Conservation (phyloP, 2,797 vertebrate species). For the Sebastes hubbsi region DNA sequence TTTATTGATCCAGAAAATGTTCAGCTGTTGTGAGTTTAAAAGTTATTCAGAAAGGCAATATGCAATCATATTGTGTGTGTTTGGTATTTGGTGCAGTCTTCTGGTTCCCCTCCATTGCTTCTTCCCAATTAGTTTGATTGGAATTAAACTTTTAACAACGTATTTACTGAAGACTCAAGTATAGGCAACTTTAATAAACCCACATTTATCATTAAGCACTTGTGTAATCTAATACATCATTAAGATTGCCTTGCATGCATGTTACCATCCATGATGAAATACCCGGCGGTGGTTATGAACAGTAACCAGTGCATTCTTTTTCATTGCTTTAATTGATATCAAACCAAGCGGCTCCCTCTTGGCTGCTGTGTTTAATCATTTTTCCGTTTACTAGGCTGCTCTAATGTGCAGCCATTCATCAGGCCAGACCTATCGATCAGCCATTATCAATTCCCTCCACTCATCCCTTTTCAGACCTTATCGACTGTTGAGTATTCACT, state of each 20-base stretch:
- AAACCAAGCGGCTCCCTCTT: slow-evolving; percentile 57
- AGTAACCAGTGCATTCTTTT: slow-evolving; percentile 55
- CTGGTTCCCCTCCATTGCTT: slow-evolving; percentile 8
- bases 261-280: slow-evolving; percentile 61
- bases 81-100: neutral
- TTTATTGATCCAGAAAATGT: slow-evolving; percentile 44
- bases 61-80: slow-evolving; percentile 10
- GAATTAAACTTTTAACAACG: slow-evolving; percentile 22
- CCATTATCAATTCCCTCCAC: slow-evolving; percentile 39
- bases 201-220: slow-evolving; percentile 43
- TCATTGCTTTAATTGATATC: slow-evolving; percentile 71
- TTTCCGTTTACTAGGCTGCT: slow-evolving; percentile 48
- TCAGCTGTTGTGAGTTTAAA: slow-evolving; percentile 11
- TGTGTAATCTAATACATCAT: slow-evolving; percentile 53
- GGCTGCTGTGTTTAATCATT: slow-evolving; percentile 68
- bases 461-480: slow-evolving; percentile 55
- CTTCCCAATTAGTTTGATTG: slow-evolving; percentile 29
- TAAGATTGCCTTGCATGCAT: slow-evolving; percentile 41
- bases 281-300: slow-evolving; percentile 53
- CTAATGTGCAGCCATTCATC: slow-evolving; percentile 60
- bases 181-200: slow-evolving; percentile 25
- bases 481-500: slow-evolving; percentile 48
- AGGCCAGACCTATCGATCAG: slow-evolving; percentile 57
- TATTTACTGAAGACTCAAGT: slow-evolving; percentile 26
- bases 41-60: slow-evolving; percentile 20